Percentiles rank a stretch among this genome's conserved stretches.
Evolutionary conservation across 2,113 vertebrate genomes (phyloP).

Genomic region (Macquaria ambigua): DNA sequence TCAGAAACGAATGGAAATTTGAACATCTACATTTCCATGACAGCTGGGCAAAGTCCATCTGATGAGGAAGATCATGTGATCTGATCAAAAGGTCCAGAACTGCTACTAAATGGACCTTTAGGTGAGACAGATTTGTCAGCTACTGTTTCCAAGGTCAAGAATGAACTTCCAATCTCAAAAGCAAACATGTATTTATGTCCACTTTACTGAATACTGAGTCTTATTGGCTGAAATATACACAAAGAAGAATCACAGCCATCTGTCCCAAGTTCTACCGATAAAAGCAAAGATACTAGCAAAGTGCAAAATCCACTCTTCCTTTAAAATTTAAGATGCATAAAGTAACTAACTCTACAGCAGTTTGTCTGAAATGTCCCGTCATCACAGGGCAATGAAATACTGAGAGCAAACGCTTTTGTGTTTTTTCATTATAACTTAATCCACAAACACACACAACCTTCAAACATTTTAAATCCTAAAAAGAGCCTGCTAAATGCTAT

Average conservation of each 20-base stretch:
- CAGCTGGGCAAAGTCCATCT: neutral
- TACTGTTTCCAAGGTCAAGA: neutral
- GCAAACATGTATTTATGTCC: constrained; percentile 46
- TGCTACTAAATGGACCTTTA: neutral
- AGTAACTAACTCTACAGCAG: constrained; percentile 46
- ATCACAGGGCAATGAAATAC: constrained; percentile 36
- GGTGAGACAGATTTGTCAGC: neutral
- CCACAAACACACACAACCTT: constrained; percentile 37
- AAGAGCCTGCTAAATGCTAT: constrained; percentile 34
- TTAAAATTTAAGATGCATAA: constrained; percentile 33
- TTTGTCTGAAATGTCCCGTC: constrained; percentile 40
- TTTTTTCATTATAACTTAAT: constrained; percentile 52
- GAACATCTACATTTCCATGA: neutral
- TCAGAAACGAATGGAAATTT: neutral
- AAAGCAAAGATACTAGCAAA: constrained; percentile 64
- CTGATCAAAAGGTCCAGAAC: neutral
- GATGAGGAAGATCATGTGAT: neutral
- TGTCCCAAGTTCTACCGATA: constrained; percentile 44
- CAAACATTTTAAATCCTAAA: constrained; percentile 54
- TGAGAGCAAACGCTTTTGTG: constrained; percentile 36
- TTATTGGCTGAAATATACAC: constrained; percentile 70
- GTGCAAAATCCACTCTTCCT: constrained; percentile 63
- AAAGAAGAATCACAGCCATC: constrained; percentile 40
- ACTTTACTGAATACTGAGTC: constrained; percentile 70
- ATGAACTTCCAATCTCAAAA: constrained; percentile 13